Base-by-base conservation (phyloP, 2,113 vertebrate species). In the Cebus imitator region DNA sequence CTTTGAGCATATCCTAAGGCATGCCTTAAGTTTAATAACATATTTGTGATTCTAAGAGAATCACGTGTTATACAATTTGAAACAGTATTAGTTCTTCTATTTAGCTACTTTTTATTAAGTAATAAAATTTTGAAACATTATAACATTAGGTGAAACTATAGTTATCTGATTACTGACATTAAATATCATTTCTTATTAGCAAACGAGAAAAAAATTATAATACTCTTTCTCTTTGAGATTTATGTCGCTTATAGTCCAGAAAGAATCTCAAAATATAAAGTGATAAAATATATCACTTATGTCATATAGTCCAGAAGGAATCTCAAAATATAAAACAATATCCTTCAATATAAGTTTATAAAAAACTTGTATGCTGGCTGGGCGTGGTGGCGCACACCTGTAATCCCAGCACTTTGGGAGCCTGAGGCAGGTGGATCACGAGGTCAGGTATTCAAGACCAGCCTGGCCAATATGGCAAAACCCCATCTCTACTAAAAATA, bases 231-330 rank as follows among this genome's bases (percentile, higher is more conserved):
- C 23, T 4, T 91, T 37, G 48, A 91, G 6, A 91, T 66, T 96
- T 83, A 83, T 64, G 21, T 55, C 4, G 86, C 11, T 52, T 91
- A 89, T 21, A 95, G 5, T 73, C 25, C 52, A 94, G 45, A 90
- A 92, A 85, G n/a, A 84, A 68, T n/a, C 35, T 90, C 81, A 95
- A 88, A 90, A 91, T 81, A 81, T 35, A 92, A 57, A 83, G 37
- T 40, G 66, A 68, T 25, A 64, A 64, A 64, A 30, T 64, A 30
- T 64, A 64, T 64, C 27, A 64, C 61, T 64, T 64, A 64, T 64
- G 79, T 94, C 6, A 57, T 73, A 66, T 21, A 95, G 7, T 66
- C 25, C 52, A 94, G 45, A 90, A 92, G 81, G n/a, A 87, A 79
- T 40, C 35, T 90, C 81, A 95, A 91, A 90, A 91, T 81, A 81